These are phyloP conservation scores for Eunapius fragilis DNA, from an alignment of 37 sponge, comb jelly and placozoan species.

Conservation along the genomic window DNA sequence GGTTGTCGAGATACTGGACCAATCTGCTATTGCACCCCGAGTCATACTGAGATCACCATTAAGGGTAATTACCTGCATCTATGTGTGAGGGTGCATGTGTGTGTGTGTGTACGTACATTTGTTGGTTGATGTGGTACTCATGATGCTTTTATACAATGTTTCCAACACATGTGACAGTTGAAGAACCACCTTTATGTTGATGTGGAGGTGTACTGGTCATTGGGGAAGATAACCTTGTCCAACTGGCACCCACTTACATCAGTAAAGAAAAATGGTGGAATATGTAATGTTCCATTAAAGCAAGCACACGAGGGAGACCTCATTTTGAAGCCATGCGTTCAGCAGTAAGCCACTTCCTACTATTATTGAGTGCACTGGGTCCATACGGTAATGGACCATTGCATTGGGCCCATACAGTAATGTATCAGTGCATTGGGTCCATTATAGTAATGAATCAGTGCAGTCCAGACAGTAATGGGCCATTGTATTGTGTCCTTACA, in stretches of 20 bases:
- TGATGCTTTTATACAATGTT: not conserved
- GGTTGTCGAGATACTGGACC: conserved; percentile 48
- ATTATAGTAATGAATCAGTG: too few relatives aligned
- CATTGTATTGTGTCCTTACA: too few relatives aligned
- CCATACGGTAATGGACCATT: too few relatives aligned
- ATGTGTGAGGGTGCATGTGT: not conserved
- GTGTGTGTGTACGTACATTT: not conserved
- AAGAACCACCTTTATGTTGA: not conserved
- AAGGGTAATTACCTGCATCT: conserved; percentile 5
- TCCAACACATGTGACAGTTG: not conserved
- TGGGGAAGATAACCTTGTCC: not conserved
- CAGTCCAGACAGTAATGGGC: too few relatives aligned
- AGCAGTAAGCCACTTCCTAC: not conserved
- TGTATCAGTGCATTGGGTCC: too few relatives aligned
- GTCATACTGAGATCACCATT: conserved; percentile 55
- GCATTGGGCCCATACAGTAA: too few relatives aligned
- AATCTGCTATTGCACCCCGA: not conserved
- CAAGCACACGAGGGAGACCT: not conserved
- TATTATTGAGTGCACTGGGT: too few relatives aligned
- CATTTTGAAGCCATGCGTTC: not conserved
- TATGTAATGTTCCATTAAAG: not conserved
- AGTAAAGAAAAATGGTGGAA: not conserved
- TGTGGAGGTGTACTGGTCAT: not conserved
- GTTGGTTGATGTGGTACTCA: not conserved
- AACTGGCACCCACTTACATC: not conserved